These are phyloP conservation scores for Sebastes iracundus DNA, from an alignment of 2,797 vertebrate genomes.

Conservation along the genomic window DNA sequence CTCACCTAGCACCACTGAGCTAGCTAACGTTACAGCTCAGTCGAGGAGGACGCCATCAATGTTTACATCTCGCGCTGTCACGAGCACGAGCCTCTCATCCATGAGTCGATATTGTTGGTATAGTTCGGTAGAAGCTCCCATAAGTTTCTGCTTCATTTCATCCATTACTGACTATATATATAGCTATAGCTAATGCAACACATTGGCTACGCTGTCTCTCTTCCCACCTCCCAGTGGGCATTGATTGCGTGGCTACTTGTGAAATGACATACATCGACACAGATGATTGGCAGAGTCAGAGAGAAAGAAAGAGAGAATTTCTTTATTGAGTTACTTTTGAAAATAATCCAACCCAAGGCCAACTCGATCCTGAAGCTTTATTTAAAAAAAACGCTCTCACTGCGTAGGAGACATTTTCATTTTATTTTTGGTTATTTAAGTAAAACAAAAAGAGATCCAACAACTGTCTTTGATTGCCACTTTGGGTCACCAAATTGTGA, in stretches of 20 bases:
- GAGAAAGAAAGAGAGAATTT: not conserved
- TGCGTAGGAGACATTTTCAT: not conserved
- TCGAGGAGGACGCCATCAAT: no score
- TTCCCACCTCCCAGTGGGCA: not conserved
- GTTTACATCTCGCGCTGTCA: no score
- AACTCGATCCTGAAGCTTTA: not conserved
- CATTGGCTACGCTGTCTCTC: not conserved
- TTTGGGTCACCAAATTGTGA: not conserved
- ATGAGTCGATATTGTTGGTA: no score
- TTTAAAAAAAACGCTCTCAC: not conserved
- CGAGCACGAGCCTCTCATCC: no score
- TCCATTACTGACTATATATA: not conserved
- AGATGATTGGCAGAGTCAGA: not conserved
- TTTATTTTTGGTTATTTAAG: not conserved
- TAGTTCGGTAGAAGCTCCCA: no score
- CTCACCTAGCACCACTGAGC: no score
- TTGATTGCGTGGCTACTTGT: not conserved
- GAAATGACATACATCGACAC: not conserved
- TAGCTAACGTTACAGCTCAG: no score
- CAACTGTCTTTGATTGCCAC: not conserved
- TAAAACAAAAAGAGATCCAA: not conserved
- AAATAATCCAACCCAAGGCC: not conserved
- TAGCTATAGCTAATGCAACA: no score
- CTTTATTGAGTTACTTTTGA: not conserved
- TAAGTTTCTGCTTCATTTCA: not conserved